phyloP scores from a whole-genome alignment of 2,797 vertebrate genomes.

The Aplochiton taeniatus region DNA sequence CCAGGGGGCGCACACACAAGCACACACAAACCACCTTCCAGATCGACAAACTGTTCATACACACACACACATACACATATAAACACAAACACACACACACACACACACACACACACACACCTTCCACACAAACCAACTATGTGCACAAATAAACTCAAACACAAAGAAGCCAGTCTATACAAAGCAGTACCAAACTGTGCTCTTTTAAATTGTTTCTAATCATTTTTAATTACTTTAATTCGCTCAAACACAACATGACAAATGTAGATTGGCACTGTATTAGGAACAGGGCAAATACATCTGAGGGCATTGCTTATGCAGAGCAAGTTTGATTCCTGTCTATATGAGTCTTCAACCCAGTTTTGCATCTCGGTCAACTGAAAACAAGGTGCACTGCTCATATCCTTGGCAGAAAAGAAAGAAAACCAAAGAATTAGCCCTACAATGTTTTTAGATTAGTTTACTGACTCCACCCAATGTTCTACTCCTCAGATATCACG shows the following conservation, averaged over 20 bases:
- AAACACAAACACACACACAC: background rate
- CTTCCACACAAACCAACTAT: background rate
- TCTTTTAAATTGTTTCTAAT: no score
- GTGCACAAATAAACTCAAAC: background rate
- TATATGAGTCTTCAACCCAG: no score
- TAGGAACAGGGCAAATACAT: no score
- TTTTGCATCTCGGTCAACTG: no score
- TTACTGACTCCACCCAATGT: constrained; percentile 25
- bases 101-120: background rate
- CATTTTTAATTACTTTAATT: no score
- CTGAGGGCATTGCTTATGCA: no score
- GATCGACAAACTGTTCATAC: no score
- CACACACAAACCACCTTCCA: background rate
- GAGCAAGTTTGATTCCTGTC: no score
- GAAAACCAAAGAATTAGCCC: constrained; percentile 28
- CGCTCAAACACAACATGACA: no score
- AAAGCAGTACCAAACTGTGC: no score
- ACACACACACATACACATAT: background rate
- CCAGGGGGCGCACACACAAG: background rate
- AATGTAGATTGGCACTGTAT: no score
- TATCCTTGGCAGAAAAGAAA: constrained; percentile 11
- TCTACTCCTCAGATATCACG: constrained; percentile 31
- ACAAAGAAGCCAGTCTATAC: background rate
- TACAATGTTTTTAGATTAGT: constrained; percentile 14
- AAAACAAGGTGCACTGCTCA: constrained; percentile 2